Evolutionary conservation across 2,888 invertebrate genomes (phyloP), one percentile per base, ranked within the genome.

Genomic region (Antheraea yamamai): DNA sequence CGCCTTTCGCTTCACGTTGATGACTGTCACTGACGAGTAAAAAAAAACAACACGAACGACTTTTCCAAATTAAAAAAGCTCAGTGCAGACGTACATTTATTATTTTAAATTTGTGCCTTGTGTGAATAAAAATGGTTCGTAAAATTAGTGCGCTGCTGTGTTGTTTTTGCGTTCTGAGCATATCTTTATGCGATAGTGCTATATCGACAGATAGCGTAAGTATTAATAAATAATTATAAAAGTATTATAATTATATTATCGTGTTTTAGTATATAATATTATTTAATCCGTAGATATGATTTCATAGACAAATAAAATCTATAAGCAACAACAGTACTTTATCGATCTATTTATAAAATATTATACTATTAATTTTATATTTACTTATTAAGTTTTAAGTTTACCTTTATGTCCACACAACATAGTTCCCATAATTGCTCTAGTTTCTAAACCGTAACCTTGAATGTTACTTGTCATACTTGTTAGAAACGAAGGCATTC

Each of bases 171-270:
- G 87, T 95, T 82, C 92, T 95, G 76, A 89, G 92, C 77, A 92
- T 93, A 81, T 91, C 93, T 3, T 80, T 91, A 78, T 90, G 93
- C 83, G 92, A 93, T 77, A 94, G 93, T 85, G 93, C 94, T 58
- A 92, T 95, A 84, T 92, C 94, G 30, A 86, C 92, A 77, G 94
- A 94, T 82, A 90, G 80, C 75, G 94, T 94, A 86, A 94, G 94
- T 93, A 66, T 66, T 66, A 16, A 26, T 6, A 0, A 8, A 30
- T 30, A 30, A 26, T 14, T 16, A 16, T 16, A 26, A 61, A 10
- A 23, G 2, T 2, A 14, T 18, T 6, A 30, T 66, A 4, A 66
- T 30, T 66, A 16, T 26, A 16, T 61, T 61, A 23, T 23, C 10
- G 12, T 23, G 23, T 30, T 30, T 26, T 30, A 66, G 16, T 30